Conservation (phyloP, 1,140 invertebrate species). For the Drosophila truncata region DNA sequence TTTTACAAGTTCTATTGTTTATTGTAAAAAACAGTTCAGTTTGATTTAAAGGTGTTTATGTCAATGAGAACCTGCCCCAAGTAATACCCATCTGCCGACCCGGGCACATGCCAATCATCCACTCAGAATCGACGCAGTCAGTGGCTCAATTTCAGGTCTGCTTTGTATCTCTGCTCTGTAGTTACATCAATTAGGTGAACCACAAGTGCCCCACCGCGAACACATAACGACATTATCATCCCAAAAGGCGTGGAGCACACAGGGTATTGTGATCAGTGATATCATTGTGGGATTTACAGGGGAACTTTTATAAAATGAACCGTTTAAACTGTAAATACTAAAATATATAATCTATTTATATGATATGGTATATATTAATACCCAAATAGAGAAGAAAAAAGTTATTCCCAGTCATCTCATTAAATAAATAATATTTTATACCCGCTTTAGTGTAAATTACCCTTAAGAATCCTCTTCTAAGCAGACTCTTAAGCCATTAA, state of each 20-base stretch:
- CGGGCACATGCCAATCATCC: conserved; percentile 46
- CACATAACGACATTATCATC: conserved; percentile 51
- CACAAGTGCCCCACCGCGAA: conserved; percentile 23
- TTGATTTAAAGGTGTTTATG: conserved; percentile 5
- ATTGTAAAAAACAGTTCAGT: background rate
- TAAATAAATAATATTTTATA: too few relatives aligned
- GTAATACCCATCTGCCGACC: conserved; percentile 3
- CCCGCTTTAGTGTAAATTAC: background rate
- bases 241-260: conserved; percentile 19
- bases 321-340: background rate
- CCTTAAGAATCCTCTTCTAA: background rate
- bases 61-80: conserved; percentile 20
- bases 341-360: background rate
- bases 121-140: conserved; percentile 12
- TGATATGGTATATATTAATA: background rate
- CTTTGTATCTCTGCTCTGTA: conserved; percentile 6
- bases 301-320: background rate
- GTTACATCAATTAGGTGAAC: conserved; percentile 55
- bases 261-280: conserved; percentile 30
- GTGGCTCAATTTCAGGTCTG: conserved; percentile 18
- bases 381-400: background rate
- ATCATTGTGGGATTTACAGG: conserved; percentile 21
- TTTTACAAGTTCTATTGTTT: conserved; percentile 3
- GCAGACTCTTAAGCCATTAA: background rate
- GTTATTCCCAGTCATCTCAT: background rate